Percentiles rank a stretch among this genome's conserved stretches.
Conservation (phyloP, 2,113 vertebrate species). For the Marmota monax region DNA sequence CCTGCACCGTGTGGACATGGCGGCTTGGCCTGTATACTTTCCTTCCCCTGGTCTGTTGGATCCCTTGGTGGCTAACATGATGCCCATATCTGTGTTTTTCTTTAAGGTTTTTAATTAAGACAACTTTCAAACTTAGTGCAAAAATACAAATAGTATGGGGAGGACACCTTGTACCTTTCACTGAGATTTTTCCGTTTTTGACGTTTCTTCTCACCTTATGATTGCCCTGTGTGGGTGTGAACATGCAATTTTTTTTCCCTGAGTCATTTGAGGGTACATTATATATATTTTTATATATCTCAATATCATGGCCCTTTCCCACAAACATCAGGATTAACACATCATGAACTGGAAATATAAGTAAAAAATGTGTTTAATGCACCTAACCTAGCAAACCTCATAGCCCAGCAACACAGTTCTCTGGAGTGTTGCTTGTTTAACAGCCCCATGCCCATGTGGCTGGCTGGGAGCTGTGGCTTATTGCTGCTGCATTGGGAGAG, state of each 20-base stretch:
- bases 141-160: background rate
- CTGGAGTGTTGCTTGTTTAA: background rate
- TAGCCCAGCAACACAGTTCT: background rate
- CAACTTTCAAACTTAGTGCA: background rate
- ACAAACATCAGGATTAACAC: background rate
- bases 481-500: background rate
- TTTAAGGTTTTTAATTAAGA: background rate
- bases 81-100: background rate
- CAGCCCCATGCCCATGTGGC: background rate
- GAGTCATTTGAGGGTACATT: background rate
- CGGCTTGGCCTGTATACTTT: background rate
- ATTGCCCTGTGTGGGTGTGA: background rate
- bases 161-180: background rate
- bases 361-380: background rate
- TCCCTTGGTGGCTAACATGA: background rate
- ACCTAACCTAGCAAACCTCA: background rate
- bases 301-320: background rate
- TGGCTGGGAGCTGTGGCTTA: too few relatives aligned
- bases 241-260: background rate
- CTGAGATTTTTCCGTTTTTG: background rate
- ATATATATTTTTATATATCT: background rate
- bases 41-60: background rate
- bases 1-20: accelerated
- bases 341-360: background rate
- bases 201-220: background rate